Evolutionary conservation across 2,113 vertebrate species (phyloP).

Genomic region (Semnornis frantzii): DNA sequence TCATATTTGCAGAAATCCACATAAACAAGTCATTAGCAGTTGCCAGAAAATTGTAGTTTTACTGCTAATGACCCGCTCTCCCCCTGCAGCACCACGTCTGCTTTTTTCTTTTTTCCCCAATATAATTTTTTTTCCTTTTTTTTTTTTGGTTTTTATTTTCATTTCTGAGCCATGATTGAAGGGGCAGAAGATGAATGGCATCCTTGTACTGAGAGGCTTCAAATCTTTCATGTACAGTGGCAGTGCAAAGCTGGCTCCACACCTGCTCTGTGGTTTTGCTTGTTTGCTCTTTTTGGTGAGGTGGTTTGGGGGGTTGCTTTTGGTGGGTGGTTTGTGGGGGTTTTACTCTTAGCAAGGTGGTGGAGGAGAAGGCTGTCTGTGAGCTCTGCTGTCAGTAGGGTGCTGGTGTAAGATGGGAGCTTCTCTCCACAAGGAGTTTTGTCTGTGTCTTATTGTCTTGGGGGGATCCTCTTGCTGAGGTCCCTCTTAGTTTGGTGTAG

Average conservation of each 20-base stretch:
- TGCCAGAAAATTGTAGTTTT: conserved; percentile 78
- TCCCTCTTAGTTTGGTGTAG: accelerated
- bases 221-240: not conserved
- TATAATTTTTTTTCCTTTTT: not conserved
- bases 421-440: not conserved
- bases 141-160: not conserved
- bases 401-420: not conserved
- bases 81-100: not conserved
- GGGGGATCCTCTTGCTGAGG: not conserved
- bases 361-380: not conserved
- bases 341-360: not conserved
- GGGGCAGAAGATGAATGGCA: conserved; percentile 19
- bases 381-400: not conserved
- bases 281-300: not conserved
- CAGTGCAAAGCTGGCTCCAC: not conserved
- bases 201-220: conserved; percentile 39
- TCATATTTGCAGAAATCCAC: conserved; percentile 78
- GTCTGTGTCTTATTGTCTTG: accelerated
- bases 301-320: not conserved
- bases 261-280: not conserved
- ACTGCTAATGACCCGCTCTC: conserved; percentile 75
- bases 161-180: conserved; percentile 34
- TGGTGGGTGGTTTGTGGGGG: not conserved
- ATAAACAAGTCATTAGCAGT: conserved; percentile 81
- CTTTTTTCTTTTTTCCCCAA: not conserved